Percentiles rank a stretch among this genome's conserved stretches.
Evolutionary conservation across 2,113 vertebrate genomes (phyloP).

Genomic region (Phyllostomus discolor): DNA sequence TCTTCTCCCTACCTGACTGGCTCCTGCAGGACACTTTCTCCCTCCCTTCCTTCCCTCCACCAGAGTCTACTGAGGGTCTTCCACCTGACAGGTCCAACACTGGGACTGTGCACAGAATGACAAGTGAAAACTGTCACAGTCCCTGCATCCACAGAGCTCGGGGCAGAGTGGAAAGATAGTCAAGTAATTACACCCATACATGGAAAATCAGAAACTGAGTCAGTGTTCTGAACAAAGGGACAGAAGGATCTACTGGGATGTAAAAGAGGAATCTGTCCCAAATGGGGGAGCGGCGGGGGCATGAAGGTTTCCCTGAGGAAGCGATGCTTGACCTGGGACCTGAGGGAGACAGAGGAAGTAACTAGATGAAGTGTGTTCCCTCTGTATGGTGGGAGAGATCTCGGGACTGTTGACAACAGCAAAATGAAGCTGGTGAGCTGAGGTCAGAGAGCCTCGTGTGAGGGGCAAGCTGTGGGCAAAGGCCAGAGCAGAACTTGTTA

Average conservation of each 20-base stretch:
- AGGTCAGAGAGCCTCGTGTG: not conserved
- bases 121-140: not conserved
- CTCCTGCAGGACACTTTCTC: not conserved
- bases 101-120: not conserved
- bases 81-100: not conserved
- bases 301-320: not conserved
- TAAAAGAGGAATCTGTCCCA: not conserved
- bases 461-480: not conserved
- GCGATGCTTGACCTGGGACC: not conserved
- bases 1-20: not conserved
- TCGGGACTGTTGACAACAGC: not conserved
- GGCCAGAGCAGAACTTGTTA: not conserved
- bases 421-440: not conserved
- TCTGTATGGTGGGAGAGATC: not conserved
- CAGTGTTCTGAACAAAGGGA: not conserved
- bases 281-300: not conserved
- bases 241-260: no score
- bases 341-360: not conserved
- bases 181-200: not conserved
- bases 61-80: not conserved
- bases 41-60: no score
- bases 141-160: not conserved
- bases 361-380: not conserved
- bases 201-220: not conserved
- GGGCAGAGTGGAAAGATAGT: not conserved